Percentiles rank a stretch among this genome's conserved stretches.
Conservation (phyloP, 1,140 invertebrate species). For the Brachionus paranguensis region DNA sequence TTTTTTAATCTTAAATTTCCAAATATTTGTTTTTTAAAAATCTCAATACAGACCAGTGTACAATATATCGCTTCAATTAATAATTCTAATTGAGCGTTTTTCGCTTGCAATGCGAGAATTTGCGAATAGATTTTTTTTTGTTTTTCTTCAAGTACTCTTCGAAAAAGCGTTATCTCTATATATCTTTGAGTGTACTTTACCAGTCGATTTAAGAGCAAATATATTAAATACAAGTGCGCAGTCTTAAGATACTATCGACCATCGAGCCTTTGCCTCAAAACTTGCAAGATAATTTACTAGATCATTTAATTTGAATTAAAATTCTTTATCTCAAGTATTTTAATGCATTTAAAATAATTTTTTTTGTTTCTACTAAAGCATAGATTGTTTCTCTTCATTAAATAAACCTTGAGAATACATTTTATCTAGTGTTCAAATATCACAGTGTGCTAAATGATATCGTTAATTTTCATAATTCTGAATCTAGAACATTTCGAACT, state of each 20-base stretch:
- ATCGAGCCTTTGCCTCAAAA: not conserved
- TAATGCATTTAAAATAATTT: not conserved
- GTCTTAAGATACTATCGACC: not conserved
- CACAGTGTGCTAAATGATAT: not conserved
- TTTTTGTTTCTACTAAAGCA: not conserved
- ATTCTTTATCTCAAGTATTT: slow-evolving; percentile 5
- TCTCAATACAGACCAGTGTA: not conserved
- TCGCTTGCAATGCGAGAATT: slow-evolving; percentile 22
- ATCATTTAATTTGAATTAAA: slow-evolving; percentile 37
- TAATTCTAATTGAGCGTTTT: slow-evolving; percentile 21
- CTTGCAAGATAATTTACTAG: slow-evolving; percentile 15
- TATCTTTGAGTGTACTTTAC: slow-evolving; percentile 7
- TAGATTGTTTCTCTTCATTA: not conserved
- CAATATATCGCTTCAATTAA: slow-evolving; percentile 29
- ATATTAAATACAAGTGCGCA: slow-evolving; percentile 2
- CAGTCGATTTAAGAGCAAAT: not conserved
- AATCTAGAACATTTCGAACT: not conserved
- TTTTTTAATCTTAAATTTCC: slow-evolving; percentile 34
- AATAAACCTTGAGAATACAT: not conserved
- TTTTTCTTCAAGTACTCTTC: not conserved
- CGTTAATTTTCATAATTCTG: not conserved
- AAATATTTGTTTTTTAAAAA: slow-evolving; percentile 16
- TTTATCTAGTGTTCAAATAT: not conserved
- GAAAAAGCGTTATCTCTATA: not conserved
- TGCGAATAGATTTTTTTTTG: not conserved